Evolutionary conservation across 2,797 vertebrate genomes (phyloP).

Genomic region (Helarctos malayanus): DNA sequence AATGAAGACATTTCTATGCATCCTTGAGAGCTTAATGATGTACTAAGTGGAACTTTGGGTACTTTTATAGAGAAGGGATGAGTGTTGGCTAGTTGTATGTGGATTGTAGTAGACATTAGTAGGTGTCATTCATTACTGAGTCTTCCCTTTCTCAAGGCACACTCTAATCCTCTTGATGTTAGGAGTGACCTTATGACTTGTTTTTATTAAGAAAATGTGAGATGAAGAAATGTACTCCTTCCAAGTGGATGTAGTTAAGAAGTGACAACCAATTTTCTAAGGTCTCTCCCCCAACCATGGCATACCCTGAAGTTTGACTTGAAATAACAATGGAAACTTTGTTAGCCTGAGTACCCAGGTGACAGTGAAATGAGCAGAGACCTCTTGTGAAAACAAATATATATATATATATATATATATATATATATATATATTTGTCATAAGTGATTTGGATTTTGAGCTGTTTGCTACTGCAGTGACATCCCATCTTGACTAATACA

Average conservation of each 20-base stretch:
- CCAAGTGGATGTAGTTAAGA: background rate
- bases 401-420: no score
- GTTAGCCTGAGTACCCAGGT: background rate
- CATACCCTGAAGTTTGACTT: background rate
- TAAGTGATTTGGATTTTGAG: background rate
- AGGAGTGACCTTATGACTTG: background rate
- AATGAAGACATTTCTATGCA: background rate
- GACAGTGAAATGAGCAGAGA: background rate
- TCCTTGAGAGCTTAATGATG: background rate
- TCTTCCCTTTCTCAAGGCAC: background rate
- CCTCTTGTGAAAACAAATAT: background rate
- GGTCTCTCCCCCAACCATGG: accelerated
- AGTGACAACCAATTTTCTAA: no score
- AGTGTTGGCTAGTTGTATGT: background rate
- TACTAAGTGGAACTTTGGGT: background rate
- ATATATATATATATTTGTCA: background rate
- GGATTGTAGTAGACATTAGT: background rate
- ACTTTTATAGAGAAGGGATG: background rate
- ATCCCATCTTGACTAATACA: background rate
- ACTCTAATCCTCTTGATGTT: accelerated
- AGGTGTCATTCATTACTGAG: background rate
- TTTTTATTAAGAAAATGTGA: background rate
- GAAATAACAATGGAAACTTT: background rate
- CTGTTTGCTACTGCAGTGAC: background rate
- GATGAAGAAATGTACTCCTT: background rate